phyloP scores from a whole-genome alignment of 2,113 vertebrate species.

The Anolis sagrei region DNA sequence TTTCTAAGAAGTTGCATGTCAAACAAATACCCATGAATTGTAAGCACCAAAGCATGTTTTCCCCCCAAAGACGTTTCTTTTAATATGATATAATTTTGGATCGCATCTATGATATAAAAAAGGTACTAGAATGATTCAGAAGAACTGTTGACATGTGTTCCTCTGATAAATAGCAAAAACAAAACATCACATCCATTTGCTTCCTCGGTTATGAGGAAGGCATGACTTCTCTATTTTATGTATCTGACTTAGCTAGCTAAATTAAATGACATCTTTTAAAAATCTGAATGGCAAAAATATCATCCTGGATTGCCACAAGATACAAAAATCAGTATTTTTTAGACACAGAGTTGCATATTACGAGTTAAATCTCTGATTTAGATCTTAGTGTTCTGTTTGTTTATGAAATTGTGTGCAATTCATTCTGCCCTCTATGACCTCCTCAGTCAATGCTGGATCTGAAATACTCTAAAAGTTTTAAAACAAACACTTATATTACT shows the following conservation, averaged over 20 bases:
- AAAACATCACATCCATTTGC: constrained; percentile 55
- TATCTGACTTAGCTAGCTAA: constrained; percentile 49
- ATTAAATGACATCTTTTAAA: constrained; percentile 53
- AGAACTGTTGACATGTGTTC: constrained; percentile 51
- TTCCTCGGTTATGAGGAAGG: constrained; percentile 13
- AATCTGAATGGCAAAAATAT: neutral
- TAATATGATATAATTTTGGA: constrained; percentile 36
- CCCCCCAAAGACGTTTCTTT: constrained; percentile 65
- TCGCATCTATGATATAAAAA: constrained; percentile 43
- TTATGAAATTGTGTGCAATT: constrained; percentile 37
- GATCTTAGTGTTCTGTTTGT: constrained; percentile 50
- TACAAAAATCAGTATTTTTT: constrained; percentile 47
- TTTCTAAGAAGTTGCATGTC: constrained; percentile 72
- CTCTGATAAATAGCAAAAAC: constrained; percentile 55
- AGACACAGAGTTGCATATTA: constrained; percentile 38
- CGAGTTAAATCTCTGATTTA: constrained; percentile 51
- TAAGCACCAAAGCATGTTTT: constrained; percentile 77
- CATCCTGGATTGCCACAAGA: constrained; percentile 47
- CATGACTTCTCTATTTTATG: constrained; percentile 36
- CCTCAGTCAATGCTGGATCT: constrained; percentile 62
- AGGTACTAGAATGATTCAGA: constrained; percentile 50
- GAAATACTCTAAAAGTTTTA: constrained; percentile 58
- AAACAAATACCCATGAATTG: constrained; percentile 67
- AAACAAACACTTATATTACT: constrained; percentile 41
- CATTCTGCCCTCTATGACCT: neutral